Conservation (phyloP, 2,888 invertebrate genomes). For the Microctonus brassicae region DNA sequence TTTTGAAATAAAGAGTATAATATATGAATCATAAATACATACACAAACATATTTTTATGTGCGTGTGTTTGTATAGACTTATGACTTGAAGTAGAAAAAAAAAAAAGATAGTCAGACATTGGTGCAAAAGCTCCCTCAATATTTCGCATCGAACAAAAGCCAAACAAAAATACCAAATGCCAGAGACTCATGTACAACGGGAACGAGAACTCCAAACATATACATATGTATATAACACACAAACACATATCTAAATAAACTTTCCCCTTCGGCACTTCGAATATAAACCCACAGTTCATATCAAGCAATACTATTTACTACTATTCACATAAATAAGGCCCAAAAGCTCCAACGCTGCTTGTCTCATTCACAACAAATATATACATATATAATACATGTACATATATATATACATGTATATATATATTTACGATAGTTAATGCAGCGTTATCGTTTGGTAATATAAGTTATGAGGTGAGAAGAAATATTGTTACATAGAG, state of each 20-base stretch:
- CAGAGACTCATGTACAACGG: slow-evolving; percentile 4
- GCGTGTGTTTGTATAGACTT: background rate
- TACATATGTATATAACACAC: background rate
- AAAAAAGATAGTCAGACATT: background rate
- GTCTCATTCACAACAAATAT: slow-evolving; percentile 37
- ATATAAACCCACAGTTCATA: slow-evolving; percentile 6
- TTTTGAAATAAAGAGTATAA: background rate
- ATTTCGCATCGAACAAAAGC: slow-evolving; percentile 22
- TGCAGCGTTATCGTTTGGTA: slow-evolving; percentile 49
- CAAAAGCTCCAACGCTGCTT: background rate
- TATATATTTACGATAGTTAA: slow-evolving; percentile 44
- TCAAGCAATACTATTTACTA: background rate
- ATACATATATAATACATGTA: no score
- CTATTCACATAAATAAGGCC: background rate
- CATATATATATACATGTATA: no score
- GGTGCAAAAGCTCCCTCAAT: background rate
- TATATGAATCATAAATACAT: slow-evolving; percentile 1
- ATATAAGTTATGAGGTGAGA: slow-evolving; percentile 47
- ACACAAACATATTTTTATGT: slow-evolving; percentile 10
- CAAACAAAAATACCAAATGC: slow-evolving; percentile 26
- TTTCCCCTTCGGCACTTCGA: slow-evolving; percentile 9
- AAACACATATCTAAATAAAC: background rate
- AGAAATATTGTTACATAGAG: slow-evolving; percentile 19
- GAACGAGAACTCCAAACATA: background rate
- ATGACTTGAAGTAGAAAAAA: background rate